Base-by-base conservation (phyloP, 2,888 invertebrate species). In the Ophioninae sp. region DNA sequence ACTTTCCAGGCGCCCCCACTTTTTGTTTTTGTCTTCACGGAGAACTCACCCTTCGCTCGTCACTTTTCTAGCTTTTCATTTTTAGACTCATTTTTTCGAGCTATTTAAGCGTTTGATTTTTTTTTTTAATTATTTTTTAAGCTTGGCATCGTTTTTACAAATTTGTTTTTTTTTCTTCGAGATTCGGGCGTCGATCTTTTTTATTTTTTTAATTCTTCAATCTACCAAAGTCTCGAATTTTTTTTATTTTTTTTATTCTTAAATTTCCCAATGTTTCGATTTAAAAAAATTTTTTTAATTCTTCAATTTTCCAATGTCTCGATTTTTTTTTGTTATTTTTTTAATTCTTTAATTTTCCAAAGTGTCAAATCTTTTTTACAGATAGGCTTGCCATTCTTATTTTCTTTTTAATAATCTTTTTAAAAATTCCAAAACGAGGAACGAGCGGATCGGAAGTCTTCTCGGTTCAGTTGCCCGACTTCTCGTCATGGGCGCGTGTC, bases 1-100 rank as follows among this genome's bases (percentile, higher is more conserved):
- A 85, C 85, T 82, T 82, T 76, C 61, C 85, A 86, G 86, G 86
- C 84, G 86, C 84, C 57, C 10, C 13, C 50, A 59, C 70, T 65
- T 21, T 50, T 57, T 10, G 39, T 6, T 7, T 44, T 7, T 21
- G 41, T n/a, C 8, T 7, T 7, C 13, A 39, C 64, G 64, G 2
- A 8, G 44, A 13, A 8, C 10, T 10, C 41, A 21, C 41, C 39
- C 39, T 56, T 30, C n/a, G 2, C 57, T 56, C 20, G 6, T 37
- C n/a, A n/a, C 30, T 21, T 7, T 70, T 7, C 7, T 17, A 30
- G 39, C 23, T 64, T 64, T 64, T 2, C 7, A n/a, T 20, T 59
- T 59, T 59, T 59, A 8, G 0, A 5, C 13, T n/a, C 13, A 1
- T n/a, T 59, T 59, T 59, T 13, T 7, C 13, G 23, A 20, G 13